Conservation (phyloP, 2,113 vertebrate species). For the Nerophis lumbriciformis region DNA sequence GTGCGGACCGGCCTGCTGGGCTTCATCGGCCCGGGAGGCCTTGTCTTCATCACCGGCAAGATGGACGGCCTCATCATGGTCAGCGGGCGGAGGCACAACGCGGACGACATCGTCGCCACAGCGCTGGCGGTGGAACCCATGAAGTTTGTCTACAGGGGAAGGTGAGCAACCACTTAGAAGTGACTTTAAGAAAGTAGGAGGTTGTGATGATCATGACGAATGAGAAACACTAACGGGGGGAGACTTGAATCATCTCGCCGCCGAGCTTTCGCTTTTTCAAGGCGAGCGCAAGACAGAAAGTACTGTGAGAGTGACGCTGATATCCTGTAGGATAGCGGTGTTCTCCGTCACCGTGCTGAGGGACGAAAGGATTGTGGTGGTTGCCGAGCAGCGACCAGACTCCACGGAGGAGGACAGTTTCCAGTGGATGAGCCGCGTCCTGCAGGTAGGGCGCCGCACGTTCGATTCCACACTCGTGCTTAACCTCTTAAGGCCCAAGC, state of each 20-base stretch:
- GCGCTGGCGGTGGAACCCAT: constrained; percentile 96
- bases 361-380: constrained; percentile 94
- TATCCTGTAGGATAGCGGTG: constrained; percentile 86
- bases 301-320: background rate
- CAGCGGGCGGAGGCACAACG: constrained; percentile 92
- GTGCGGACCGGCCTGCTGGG: constrained; percentile 91
- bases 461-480: too few species aligned
- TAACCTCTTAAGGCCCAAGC: too few species aligned
- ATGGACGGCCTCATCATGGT: constrained; percentile 99
- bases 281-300: too few species aligned
- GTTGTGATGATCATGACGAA: background rate
- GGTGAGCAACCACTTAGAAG: constrained; percentile 68
- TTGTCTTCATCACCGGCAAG: constrained; percentile 97
- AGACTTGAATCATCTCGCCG: background rate
- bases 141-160: constrained; percentile 98
- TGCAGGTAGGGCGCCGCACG: constrained; percentile 76
- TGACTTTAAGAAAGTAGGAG: background rate
- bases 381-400: constrained; percentile 95
- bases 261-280: background rate
- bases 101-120: constrained; percentile 96
- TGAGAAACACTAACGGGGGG: background rate
- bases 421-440: constrained; percentile 98
- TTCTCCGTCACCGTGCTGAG: constrained; percentile 95
- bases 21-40: constrained; percentile 93
- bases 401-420: constrained; percentile 99